Conservation (phyloP, 53 echinoderm and acorn worm genomes). For the Crossaster papposus region DNA sequence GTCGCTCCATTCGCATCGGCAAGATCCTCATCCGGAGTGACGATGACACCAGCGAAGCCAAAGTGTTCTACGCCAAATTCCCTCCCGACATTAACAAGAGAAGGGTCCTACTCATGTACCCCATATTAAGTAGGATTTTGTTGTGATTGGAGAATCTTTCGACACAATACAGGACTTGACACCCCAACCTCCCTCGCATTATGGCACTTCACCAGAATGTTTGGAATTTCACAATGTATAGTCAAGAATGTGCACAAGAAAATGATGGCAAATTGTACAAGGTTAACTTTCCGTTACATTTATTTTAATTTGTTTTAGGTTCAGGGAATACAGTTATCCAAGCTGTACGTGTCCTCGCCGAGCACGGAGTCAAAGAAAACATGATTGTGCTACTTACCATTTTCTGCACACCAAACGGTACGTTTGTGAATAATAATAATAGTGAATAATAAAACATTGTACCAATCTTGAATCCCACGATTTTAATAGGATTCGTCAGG, state of each 20-base stretch:
- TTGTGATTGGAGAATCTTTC: too few species aligned
- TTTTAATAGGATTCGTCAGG: too few species aligned
- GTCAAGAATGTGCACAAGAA: background rate
- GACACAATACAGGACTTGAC: too few species aligned
- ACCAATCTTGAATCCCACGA: too few species aligned
- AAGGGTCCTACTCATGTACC: constrained; percentile 96
- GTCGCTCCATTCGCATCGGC: constrained; percentile 95
- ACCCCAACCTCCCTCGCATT: too few species aligned
- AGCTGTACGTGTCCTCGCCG: constrained; percentile 82
- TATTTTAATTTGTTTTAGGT: constrained; percentile 54
- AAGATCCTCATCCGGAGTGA: constrained; percentile 92
- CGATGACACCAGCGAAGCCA: constrained; percentile 88
- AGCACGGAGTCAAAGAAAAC: constrained; percentile 86
- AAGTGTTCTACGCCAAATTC: constrained; percentile 94
- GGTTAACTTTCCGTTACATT: too few species aligned
- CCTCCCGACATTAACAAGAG: constrained; percentile 86
- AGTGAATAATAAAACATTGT: too few species aligned
- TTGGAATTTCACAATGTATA: background rate
- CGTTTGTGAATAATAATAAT: constrained; percentile 8
- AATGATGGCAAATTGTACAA: too few species aligned
- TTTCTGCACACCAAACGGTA: constrained; percentile 95
- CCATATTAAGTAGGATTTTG: constrained; percentile 80
- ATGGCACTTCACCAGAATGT: too few species aligned
- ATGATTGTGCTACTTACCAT: constrained; percentile 90
- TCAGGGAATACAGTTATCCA: constrained; percentile 96